Conservation (phyloP, 2,888 invertebrate genomes). For the Drosophila seclusa region DNA sequence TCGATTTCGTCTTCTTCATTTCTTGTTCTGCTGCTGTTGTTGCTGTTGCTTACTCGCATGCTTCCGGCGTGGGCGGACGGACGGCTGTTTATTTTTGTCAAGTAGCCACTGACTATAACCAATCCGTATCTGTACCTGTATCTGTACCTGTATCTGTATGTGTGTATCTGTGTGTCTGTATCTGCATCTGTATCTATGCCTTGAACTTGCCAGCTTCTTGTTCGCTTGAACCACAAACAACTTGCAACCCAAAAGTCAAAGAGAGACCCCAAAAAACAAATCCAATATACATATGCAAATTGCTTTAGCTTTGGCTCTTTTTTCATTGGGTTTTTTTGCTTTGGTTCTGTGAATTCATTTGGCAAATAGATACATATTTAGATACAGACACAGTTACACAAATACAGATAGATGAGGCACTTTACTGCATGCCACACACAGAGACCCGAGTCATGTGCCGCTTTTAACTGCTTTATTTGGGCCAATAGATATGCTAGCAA, state of each 20-base stretch:
- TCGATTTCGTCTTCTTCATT: conserved; percentile 15
- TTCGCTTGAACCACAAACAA: conserved; percentile 26
- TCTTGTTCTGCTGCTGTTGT: conserved; percentile 5
- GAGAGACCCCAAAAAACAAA: conserved; percentile 15
- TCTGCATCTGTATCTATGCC: conserved; percentile 34
- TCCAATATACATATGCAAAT: conserved; percentile 22
- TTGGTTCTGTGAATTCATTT: conserved; percentile 56
- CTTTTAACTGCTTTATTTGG: conserved; percentile 31
- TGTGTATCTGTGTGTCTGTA: not conserved
- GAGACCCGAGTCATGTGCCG: conserved; percentile 61
- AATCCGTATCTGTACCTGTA: conserved; percentile 20
- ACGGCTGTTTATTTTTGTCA: conserved; percentile 57
- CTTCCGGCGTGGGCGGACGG: conserved; percentile 63
- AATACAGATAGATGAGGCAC: conserved; percentile 9
- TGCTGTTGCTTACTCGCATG: conserved; percentile 25
- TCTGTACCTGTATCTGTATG: conserved; percentile 7
- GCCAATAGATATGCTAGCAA: conserved; percentile 46
- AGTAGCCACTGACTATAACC: conserved; percentile 19
- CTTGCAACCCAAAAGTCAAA: conserved; percentile 45
- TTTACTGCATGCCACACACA: not conserved
- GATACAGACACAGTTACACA: conserved; percentile 17
- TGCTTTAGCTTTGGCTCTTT: conserved; percentile 8
- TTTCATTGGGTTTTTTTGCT: conserved; percentile 20
- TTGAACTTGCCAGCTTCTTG: conserved; percentile 61
- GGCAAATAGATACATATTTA: conserved; percentile 48